Evolutionary conservation across 2,797 vertebrate species (phyloP).

Genomic region (Kryptopterus vitreolus): DNA sequence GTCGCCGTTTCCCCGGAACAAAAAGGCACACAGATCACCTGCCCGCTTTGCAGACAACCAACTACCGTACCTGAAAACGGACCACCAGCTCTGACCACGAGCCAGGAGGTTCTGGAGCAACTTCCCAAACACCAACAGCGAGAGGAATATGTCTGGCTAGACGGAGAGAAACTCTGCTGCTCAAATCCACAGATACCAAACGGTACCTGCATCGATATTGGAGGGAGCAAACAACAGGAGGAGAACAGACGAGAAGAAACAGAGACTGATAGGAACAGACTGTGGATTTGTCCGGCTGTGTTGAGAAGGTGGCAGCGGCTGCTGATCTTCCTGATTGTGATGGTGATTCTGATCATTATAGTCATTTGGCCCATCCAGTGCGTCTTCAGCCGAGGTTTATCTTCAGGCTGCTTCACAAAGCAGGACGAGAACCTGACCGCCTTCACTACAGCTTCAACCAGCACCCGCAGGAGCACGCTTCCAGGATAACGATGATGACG

Average conservation of each 20-base stretch:
- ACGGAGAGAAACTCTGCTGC: slow-evolving; percentile 80
- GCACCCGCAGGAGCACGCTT: background rate
- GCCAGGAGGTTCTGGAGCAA: slow-evolving; percentile 73
- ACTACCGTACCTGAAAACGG: slow-evolving; percentile 74
- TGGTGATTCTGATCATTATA: slow-evolving; percentile 73
- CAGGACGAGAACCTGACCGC: accelerated
- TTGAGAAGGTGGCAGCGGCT: slow-evolving; percentile 68
- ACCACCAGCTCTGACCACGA: slow-evolving; percentile 73
- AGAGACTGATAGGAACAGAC: slow-evolving; percentile 6
- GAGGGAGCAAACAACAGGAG: slow-evolving; percentile 69
- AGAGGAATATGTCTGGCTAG: slow-evolving; percentile 78
- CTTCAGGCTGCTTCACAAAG: slow-evolving; percentile 66
- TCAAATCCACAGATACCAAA: slow-evolving; percentile 53
- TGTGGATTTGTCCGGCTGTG: slow-evolving; percentile 47
- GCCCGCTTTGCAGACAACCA: slow-evolving; percentile 79
- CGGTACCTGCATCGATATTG: slow-evolving; percentile 76
- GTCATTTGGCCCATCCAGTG: slow-evolving; percentile 80
- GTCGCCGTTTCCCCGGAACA: slow-evolving; percentile 65
- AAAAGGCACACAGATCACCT: slow-evolving; percentile 70
- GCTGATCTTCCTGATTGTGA: slow-evolving; percentile 60
- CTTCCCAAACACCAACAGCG: slow-evolving; percentile 72
- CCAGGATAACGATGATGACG: background rate
- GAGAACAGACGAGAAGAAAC: slow-evolving; percentile 24
- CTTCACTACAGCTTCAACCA: background rate
- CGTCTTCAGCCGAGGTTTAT: slow-evolving; percentile 66